Evolutionary conservation across 2,888 invertebrate genomes (phyloP).

Genomic region (Enchytraeus crypticus): DNA sequence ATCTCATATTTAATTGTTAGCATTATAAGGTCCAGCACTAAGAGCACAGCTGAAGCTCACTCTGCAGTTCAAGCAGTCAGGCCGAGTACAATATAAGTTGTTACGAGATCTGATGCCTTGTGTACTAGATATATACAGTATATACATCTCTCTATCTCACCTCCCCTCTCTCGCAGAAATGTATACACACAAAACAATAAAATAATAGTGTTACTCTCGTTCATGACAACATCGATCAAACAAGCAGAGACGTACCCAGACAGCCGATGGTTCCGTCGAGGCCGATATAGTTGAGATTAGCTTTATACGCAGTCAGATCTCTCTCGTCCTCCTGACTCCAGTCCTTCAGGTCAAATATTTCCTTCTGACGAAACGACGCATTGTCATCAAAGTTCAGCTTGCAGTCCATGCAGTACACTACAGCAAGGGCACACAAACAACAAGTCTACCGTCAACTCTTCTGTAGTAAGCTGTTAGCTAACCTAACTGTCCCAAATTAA

Average conservation of each 20-base stretch:
- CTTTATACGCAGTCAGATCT: slow-evolving; percentile 81
- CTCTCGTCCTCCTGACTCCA: slow-evolving; percentile 84
- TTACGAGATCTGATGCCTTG: neutral
- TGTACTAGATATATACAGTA: too few relatives aligned
- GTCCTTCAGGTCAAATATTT: slow-evolving; percentile 70
- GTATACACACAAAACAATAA: too few relatives aligned
- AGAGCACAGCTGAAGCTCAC: too few relatives aligned
- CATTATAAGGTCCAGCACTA: neutral
- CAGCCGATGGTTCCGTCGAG: slow-evolving; percentile 89
- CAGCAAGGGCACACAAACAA: neutral
- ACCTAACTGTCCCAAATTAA: too few relatives aligned
- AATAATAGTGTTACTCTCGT: too few relatives aligned
- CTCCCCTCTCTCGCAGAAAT: too few relatives aligned
- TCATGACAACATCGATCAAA: too few relatives aligned
- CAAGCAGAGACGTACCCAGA: too few relatives aligned
- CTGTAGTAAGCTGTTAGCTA: too few relatives aligned
- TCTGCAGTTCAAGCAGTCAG: neutral
- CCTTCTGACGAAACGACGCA: slow-evolving; percentile 80
- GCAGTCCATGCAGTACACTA: slow-evolving; percentile 85
- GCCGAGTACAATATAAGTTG: neutral
- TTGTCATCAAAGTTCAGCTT: slow-evolving; percentile 94
- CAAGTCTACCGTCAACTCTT: neutral
- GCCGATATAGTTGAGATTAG: slow-evolving; percentile 85
- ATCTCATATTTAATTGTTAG: too few relatives aligned
- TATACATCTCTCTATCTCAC: too few relatives aligned